These are phyloP conservation scores for Coregonus ussuriensis DNA, from an alignment of 2,797 vertebrate species.

Conservation along the genomic window DNA sequence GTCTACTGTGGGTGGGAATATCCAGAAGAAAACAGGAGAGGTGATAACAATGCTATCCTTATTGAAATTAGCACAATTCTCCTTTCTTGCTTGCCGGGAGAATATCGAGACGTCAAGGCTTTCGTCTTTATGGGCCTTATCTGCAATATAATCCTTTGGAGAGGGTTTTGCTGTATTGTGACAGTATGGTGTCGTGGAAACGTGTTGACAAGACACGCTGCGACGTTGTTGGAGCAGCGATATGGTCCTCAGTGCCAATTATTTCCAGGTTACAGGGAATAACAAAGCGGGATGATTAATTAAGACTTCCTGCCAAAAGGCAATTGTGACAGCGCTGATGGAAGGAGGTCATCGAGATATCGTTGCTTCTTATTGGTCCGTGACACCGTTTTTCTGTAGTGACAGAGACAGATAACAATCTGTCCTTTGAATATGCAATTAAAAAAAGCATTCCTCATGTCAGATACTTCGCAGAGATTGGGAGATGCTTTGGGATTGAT, in stretches of 20 bases:
- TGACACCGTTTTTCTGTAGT: neutral
- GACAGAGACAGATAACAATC: constrained; percentile 2
- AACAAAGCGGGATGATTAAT: constrained; percentile 3
- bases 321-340: neutral
- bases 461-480: neutral
- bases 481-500: neutral
- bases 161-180: neutral
- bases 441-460: neutral
- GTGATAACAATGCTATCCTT: constrained; percentile 7
- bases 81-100: neutral
- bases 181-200: neutral
- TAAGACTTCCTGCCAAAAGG: constrained; percentile 2
- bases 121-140: neutral
- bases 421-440: neutral
- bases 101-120: neutral
- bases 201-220: constrained; percentile 7
- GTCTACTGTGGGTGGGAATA: neutral
- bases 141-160: constrained; percentile 13
- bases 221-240: neutral
- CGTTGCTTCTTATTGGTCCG: neutral
- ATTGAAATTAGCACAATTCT: neutral
- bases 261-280: constrained; percentile 10
- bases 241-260: constrained; percentile 22
- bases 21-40: neutral
- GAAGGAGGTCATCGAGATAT: neutral